A percentile compares a stretch with the other conserved stretches of the same genome.
These are phyloP conservation scores for Calidris pugnax DNA, from an alignment of 2,113 vertebrate genomes.

Conservation along the genomic window DNA sequence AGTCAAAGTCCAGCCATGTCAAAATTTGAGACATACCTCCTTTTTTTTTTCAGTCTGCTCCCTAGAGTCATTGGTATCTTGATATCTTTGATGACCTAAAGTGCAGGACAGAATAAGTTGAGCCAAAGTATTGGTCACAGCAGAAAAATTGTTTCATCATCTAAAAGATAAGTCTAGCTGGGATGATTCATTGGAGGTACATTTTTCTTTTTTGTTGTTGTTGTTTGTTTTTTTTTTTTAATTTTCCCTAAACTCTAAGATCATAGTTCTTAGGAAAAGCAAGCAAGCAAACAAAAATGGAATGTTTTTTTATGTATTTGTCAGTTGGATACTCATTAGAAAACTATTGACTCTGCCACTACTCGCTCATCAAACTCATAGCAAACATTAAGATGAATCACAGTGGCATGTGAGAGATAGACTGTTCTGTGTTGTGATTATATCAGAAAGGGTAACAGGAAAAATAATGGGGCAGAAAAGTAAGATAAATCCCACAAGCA, in stretches of 20 bases:
- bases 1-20: background rate
- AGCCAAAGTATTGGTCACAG: background rate
- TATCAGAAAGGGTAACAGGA: background rate
- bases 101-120: background rate
- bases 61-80: background rate
- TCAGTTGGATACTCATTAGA: background rate
- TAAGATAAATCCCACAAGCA: background rate
- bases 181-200: background rate
- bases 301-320: background rate
- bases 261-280: background rate
- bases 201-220: background rate
- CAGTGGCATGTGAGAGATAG: background rate
- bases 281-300: background rate
- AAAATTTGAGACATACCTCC: background rate
- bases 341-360: background rate
- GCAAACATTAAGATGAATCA: background rate
- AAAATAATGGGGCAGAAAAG: conserved; percentile 16
- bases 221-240: background rate
- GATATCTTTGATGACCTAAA: background rate
- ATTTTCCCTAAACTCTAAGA: background rate
- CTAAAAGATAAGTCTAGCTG: background rate
- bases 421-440: background rate
- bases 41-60: background rate
- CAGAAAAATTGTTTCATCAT: background rate
- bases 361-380: background rate